Percentiles rank a stretch among this genome's conserved stretches.
phyloP scores from a whole-genome alignment of 2,113 vertebrate species.

The Brachyhypopomus gauderio region DNA sequence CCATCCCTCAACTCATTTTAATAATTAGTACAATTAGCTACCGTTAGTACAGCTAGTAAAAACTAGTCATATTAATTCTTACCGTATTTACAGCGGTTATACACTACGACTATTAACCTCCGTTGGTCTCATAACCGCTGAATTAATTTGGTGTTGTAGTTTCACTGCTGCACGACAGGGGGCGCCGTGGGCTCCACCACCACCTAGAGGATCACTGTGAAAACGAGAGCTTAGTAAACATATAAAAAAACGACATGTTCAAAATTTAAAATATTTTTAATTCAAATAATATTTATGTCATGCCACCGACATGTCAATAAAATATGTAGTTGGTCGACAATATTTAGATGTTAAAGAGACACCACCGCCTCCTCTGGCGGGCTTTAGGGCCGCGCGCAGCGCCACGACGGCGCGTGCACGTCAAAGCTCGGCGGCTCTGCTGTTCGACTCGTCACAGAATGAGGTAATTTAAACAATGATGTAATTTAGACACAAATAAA shows the following conservation, averaged over 20 bases:
- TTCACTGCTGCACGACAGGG: too few species aligned
- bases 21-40: background rate
- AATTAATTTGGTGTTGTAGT: too few species aligned
- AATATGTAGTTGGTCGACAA: too few species aligned
- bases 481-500: background rate
- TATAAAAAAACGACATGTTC: background rate
- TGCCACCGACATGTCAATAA: too few species aligned
- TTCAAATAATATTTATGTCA: too few species aligned
- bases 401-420: constrained; percentile 51
- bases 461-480: constrained; percentile 56
- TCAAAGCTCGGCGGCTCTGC: constrained; percentile 63
- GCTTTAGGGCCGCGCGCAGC: constrained; percentile 56
- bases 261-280: too few species aligned
- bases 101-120: background rate
- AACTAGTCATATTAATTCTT: background rate
- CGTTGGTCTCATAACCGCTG: background rate
- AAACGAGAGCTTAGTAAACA: background rate
- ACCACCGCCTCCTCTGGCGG: background rate
- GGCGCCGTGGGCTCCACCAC: background rate
- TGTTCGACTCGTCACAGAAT: constrained; percentile 45
- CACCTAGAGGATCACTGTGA: background rate
- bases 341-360: too few species aligned
- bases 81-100: constrained; percentile 10
- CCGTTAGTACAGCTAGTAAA: too few species aligned
- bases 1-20: too few species aligned